Evolutionary conservation across 2,888 invertebrate species (phyloP).

Genomic region (Siphonodentalium dalli): DNA sequence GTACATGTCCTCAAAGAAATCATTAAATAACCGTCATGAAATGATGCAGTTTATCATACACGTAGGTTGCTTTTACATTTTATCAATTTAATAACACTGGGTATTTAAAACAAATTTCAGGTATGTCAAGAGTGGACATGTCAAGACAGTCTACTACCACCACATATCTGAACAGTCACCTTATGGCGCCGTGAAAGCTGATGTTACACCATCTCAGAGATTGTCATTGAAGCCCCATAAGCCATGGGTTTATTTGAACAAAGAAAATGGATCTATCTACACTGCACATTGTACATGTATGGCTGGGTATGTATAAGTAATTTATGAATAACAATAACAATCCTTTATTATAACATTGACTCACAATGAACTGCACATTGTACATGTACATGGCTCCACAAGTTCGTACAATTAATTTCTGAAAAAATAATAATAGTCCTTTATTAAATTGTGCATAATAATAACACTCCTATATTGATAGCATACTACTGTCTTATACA

Average conservation of each 20-base stretch:
- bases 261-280: slow-evolving; percentile 8
- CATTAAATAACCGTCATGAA: not conserved
- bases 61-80: not conserved
- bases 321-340: no score
- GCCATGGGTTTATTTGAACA: slow-evolving; percentile 26
- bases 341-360: no score
- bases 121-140: slow-evolving; percentile 28
- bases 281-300: slow-evolving; percentile 29
- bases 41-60: not conserved
- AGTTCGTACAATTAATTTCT: no score
- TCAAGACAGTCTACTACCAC: slow-evolving; percentile 11
- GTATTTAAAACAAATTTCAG: slow-evolving; percentile 9
- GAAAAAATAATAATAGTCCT: no score
- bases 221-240: slow-evolving; percentile 17
- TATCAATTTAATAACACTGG: not conserved
- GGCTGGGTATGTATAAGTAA: slow-evolving; percentile 23
- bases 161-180: not conserved
- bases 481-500: no score
- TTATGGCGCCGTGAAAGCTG: slow-evolving; percentile 8
- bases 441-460: no score
- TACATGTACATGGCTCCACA: no score
- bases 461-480: no score
- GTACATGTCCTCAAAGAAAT: no score
- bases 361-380: no score
- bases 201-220: slow-evolving; percentile 23